These are phyloP conservation scores for Piaya cayana DNA, from an alignment of 2,113 vertebrate species.

Conservation along the genomic window DNA sequence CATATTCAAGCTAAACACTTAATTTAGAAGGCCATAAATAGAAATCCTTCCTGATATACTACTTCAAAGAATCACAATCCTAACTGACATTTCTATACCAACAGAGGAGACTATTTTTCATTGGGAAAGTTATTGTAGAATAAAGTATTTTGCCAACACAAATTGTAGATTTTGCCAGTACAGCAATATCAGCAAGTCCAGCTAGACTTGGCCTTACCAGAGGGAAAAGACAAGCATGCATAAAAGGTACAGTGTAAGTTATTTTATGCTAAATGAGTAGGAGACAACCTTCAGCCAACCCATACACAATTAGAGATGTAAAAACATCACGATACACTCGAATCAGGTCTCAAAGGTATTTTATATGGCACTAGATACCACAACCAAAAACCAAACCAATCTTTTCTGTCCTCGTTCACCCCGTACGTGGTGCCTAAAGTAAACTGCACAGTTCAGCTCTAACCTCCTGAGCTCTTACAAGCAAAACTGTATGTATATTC, in stretches of 20 bases:
- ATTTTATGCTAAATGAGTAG: neutral
- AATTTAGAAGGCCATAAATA: neutral
- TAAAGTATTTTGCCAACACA: neutral
- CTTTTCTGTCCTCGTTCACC: neutral
- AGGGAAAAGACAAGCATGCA: neutral
- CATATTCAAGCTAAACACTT: neutral
- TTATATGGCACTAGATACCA: neutral
- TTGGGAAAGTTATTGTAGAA: neutral
- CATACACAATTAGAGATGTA: neutral
- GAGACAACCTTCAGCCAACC: neutral
- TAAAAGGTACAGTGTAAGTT: neutral
- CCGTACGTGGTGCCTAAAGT: neutral
- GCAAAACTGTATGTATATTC: neutral
- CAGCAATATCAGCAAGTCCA: neutral
- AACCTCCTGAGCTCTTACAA: neutral
- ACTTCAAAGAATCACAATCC: slow-evolving; percentile 48
- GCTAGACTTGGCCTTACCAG: neutral
- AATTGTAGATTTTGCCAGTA: neutral
- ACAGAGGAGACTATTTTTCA: neutral
- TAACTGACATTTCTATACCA: slow-evolving; percentile 53
- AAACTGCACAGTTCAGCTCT: neutral
- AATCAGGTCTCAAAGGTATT: neutral
- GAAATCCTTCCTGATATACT: slow-evolving; percentile 24
- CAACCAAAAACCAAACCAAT: no score
- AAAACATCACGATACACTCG: neutral